These are phyloP conservation scores for Panulirus ornatus DNA, from an alignment of 1,140 invertebrate species.

Conservation along the genomic window DNA sequence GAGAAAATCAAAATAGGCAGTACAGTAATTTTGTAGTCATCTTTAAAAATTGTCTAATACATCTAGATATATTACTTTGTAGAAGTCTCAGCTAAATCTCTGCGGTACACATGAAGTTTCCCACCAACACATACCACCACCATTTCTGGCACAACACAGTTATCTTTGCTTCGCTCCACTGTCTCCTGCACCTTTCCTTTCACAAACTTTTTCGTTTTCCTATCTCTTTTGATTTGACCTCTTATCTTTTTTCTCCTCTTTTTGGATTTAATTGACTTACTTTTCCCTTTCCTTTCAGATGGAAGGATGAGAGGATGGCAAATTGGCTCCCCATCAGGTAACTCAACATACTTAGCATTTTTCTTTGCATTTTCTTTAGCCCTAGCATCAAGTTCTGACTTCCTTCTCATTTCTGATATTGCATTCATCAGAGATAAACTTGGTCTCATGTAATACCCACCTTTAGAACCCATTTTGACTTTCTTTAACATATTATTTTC, in stretches of 20 bases:
- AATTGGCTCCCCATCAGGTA: conserved; percentile 55
- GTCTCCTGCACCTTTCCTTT: conserved; percentile 46
- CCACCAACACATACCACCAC: conserved; percentile 48
- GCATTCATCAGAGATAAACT: conserved; percentile 47
- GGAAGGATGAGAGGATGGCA: conserved; percentile 37
- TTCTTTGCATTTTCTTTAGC: neutral
- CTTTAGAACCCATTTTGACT: conserved; percentile 56
- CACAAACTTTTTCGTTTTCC: conserved; percentile 16
- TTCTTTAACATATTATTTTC: conserved; percentile 41
- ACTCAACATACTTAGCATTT: neutral
- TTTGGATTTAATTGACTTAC: neutral
- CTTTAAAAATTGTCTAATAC: too few species aligned
- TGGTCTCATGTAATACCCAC: conserved; percentile 46
- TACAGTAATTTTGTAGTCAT: neutral
- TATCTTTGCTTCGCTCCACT: neutral
- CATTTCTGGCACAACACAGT: conserved; percentile 41
- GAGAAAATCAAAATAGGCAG: neutral
- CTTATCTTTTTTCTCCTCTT: neutral
- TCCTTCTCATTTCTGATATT: conserved; percentile 59
- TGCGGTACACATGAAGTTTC: conserved; percentile 43
- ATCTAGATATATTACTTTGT: neutral
- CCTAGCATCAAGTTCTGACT: neutral
- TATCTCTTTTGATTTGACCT: neutral
- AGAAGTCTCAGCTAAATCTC: neutral
- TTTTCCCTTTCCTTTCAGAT: neutral